A percentile compares a stretch with the other conserved stretches of the same genome.
These are phyloP conservation scores for Zele albiditarsus DNA, from an alignment of 2,888 invertebrate genomes.

Conservation along the genomic window DNA sequence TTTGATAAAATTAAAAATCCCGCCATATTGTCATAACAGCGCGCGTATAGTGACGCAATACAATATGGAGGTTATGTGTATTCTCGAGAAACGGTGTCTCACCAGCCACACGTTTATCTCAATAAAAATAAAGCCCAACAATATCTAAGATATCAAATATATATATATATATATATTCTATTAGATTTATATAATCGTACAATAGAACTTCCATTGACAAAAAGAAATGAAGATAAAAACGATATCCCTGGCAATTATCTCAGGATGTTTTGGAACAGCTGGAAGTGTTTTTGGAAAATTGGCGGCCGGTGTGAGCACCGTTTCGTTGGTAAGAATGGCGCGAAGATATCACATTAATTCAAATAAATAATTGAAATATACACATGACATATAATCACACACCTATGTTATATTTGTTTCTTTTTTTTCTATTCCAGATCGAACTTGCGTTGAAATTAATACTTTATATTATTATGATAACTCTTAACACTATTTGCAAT, in stretches of 20 bases:
- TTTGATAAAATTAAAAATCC: slow-evolving; percentile 2
- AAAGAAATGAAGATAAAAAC: background rate
- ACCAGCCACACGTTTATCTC: background rate
- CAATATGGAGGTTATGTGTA: background rate
- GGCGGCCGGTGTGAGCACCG: slow-evolving; percentile 70
- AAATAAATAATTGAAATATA: background rate
- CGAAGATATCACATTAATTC: background rate
- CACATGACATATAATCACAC: background rate
- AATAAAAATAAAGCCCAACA: background rate
- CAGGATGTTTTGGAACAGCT: slow-evolving; percentile 78
- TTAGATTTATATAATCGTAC: no score
- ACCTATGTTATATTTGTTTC: slow-evolving; percentile 12
- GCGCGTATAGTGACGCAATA: background rate
- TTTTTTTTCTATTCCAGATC: slow-evolving; percentile 51
- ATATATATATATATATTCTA: no score
- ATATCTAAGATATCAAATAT: no score
- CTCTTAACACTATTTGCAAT: slow-evolving; percentile 78
- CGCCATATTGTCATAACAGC: background rate
- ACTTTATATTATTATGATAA: slow-evolving; percentile 75
- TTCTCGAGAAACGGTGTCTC: background rate
- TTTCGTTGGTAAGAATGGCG: slow-evolving; percentile 51
- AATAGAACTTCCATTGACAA: no score
- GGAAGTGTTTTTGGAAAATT: slow-evolving; percentile 81
- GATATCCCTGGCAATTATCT: slow-evolving; percentile 74
- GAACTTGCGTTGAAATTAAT: slow-evolving; percentile 58